Evolutionary conservation across 2,113 vertebrate genomes (phyloP).

Genomic region (Rynchops niger): DNA sequence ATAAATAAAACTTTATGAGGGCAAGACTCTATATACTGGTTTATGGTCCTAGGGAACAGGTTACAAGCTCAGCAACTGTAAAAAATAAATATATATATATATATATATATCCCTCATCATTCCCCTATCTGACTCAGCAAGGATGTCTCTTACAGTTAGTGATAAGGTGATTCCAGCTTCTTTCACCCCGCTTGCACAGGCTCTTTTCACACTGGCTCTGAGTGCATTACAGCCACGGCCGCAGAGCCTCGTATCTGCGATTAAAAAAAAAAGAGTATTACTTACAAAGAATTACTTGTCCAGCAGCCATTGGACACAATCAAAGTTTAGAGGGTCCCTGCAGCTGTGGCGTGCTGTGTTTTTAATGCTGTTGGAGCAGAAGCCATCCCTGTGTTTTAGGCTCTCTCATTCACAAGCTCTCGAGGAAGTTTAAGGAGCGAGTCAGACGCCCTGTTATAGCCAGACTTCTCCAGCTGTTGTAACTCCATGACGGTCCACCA

Average conservation of each 20-base stretch:
- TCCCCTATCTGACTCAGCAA: neutral
- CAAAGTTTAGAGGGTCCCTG: neutral
- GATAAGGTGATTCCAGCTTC: neutral
- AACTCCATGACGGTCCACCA: neutral
- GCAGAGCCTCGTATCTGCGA: fast-evolving
- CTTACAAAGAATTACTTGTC: neutral
- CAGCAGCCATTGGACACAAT: neutral
- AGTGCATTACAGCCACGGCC: neutral
- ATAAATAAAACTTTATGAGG: neutral
- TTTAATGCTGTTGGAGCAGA: neutral
- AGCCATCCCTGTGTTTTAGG: neutral
- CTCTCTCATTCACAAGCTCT: neutral
- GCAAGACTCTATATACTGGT: neutral
- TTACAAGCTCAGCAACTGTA: neutral
- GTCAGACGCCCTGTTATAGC: fast-evolving
- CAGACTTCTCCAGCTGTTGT: neutral
- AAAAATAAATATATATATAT: neutral
- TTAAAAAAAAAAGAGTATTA: neutral
- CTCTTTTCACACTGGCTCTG: no score
- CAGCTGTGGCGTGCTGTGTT: neutral
- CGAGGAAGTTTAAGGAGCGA: neutral
- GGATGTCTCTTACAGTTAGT: neutral
- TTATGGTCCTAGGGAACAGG: neutral
- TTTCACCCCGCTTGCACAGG: neutral
- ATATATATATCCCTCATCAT: neutral